Base-by-base conservation (phyloP, 30 jellyfish, hydroid and myxozoan species). In the Cassiopea andromeda region DNA sequence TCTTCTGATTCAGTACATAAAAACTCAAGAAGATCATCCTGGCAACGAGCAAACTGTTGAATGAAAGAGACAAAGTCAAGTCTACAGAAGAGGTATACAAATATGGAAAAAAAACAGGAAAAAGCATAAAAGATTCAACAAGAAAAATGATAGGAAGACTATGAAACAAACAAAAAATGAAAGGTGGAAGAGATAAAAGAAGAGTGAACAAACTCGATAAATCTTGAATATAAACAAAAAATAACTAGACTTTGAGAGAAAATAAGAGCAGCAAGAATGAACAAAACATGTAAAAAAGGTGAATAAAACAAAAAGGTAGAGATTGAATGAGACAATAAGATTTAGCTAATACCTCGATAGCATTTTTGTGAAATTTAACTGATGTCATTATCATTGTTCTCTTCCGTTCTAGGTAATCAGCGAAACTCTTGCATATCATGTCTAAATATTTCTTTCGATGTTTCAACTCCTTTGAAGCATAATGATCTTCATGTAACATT, bases 1-100 rank as follows among this genome's bases (percentile, higher is more conserved):
- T 87, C 88, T 67, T 91, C 97, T 45, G 97, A 72, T 48, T 85
- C 93, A 14, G 97, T 90, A 84, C 97, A 91, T 43, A 91, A 71
- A 48, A 91, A 85, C 45, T 91, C 97, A 80, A 91, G 77, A 12
- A 91, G 83, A 66, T 91, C 97, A 43, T 91, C 97, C 71, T 80
- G 91, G 2, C 94, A 87, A 14, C 97, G 91, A 54, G 97, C 97
- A 58, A 91, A 91, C 97, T 91, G 50, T 2, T 48, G 45, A n/a
- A 75, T 10, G 14, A 14, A 61, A 61, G 43, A 61, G 43, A 17
- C n/a, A n/a, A n/a, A n/a, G 43, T 14, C 43, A 4, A 61, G 73
- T 50, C 8, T 50, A 2, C 5, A 50, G 64, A 44, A 58, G 58
- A 59, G 54, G 45, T 9, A 43, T 16, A 5, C n/a, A 81, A 66